Evolutionary conservation across 2,888 invertebrate species (phyloP), one percentile per base, ranked within the genome.

Genomic region (Trissoscelio sp.): DNA sequence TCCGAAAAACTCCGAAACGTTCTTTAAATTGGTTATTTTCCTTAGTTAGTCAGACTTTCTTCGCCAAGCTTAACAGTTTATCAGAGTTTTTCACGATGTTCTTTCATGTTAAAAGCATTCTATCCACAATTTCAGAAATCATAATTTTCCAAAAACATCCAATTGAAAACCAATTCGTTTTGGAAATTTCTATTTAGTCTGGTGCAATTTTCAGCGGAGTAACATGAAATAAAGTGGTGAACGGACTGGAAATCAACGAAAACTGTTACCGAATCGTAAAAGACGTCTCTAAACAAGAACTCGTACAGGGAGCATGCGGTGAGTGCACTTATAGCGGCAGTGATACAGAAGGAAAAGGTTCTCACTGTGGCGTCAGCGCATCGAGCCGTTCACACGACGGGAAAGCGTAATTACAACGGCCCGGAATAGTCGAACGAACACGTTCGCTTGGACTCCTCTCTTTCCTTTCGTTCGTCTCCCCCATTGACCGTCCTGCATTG

Each of bases 371-470:
- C 51, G 72, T 83, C 82, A 75, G 79, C 81, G 81, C 81, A 72
- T 73, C 79, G 81, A 67, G 62, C 66, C 51, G 72, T 83, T 83
- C 77, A 80, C 81, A 82, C 81, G 82, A 84, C 79, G 86, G 83
- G 84, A 86, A 85, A 89, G 84, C 83, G 86, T 89, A 87, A 87
- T 89, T 89, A 87, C 86, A 79, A 80, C 82, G 82, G 84, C 82
- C 83, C 83, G 81, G 46, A 57, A 83, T 82, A 85, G 86, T 83
- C 82, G 57, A 75, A 85, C 84, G 83, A 85, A 87, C 84, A 85
- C 82, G 83, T 85, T 81, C 75, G 74, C 74, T 39, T 81, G 62
- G 28, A 51, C 48, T 55, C 37, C 22, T 53, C 53, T 66, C 20
- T 64, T 18, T 60, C 37, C 16, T 58, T 37, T 18, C 67, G 24